Evolutionary conservation across 2,113 vertebrate genomes (phyloP), one percentile per base, ranked within the genome.

Genomic region (Xenus cinereus): DNA sequence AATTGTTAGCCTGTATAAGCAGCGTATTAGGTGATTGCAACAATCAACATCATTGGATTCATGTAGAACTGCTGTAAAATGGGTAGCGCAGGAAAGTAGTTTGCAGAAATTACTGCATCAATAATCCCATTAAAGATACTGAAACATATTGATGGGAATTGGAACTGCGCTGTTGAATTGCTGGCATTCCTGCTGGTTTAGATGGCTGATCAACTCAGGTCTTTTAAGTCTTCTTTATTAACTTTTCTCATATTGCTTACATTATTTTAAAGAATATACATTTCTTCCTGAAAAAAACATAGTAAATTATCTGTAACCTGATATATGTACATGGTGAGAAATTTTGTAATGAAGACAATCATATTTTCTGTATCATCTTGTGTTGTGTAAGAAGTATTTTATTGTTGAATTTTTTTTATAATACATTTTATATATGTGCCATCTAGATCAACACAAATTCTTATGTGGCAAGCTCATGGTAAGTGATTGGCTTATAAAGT

Each of bases 81-180:
- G 23, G 12, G 41, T 8, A 33, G 18, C 39, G 4, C 16, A 56
- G 75, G 82, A 84, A 88, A 74, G 32, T 84, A 43, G 37, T 87
- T 94, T 78, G 59, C 59, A 89, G 76, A 89, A 95, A 94, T 94
- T 57, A 66, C 80, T 93, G 51, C 35, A 60, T 81, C 72, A 80
- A 11, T 93, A 82, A 86, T 91, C 54, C 39, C 12, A 7, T 84
- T 43, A 56, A 76, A 84, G 28, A 54, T 57, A 66, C 35, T 53
- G 79, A 69, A 91, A 69, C 35, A 7, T 53, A 28, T 46, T 62
- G 59, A 41, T 67, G 69, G 33, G 56, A 32, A 51, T 30, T 94
- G 68, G 30, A 83, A 84, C 12, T 69, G 41, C 77, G 53, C 66
- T 89, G 27, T 28, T 86, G 85, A 69, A 50, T 57, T 82, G 27